A percentile compares a stretch with the other conserved stretches of the same genome.
These are phyloP conservation scores for Acleris literana DNA, from an alignment of 2,888 invertebrate species.

Conservation along the genomic window DNA sequence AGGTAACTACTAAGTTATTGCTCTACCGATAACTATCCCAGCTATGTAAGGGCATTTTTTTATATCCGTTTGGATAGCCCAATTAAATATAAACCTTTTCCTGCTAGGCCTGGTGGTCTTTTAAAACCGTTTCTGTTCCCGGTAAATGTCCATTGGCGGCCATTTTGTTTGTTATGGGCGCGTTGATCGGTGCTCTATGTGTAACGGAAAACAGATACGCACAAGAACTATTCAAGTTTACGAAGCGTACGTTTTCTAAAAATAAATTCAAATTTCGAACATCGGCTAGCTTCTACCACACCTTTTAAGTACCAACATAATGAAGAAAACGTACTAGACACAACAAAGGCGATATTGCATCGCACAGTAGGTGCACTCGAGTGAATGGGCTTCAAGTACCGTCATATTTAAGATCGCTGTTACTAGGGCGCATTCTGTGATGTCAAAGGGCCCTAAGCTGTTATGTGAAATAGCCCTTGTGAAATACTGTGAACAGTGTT, in stretches of 20 bases:
- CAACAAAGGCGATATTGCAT: slow-evolving; percentile 23
- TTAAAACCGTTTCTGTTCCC: slow-evolving; percentile 44
- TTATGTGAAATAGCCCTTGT: slow-evolving; percentile 25
- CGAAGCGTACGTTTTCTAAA: neutral
- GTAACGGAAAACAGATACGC: slow-evolving; percentile 26
- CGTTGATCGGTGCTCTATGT: slow-evolving; percentile 21
- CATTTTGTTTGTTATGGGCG: slow-evolving; percentile 44
- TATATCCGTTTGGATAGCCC: neutral
- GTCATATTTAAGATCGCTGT: slow-evolving; percentile 22
- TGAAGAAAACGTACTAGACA: slow-evolving; percentile 19
- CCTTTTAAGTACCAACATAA: slow-evolving; percentile 19
- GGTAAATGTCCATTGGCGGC: slow-evolving; percentile 59
- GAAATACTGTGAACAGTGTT: slow-evolving; percentile 7
- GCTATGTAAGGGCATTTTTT: neutral
- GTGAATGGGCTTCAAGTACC: slow-evolving; percentile 20
- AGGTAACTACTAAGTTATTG: neutral
- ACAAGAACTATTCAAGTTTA: neutral
- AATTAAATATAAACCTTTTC: slow-evolving; percentile 5
- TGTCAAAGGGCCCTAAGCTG: slow-evolving; percentile 24
- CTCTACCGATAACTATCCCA: neutral
- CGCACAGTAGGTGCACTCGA: slow-evolving; percentile 23
- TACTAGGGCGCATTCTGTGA: slow-evolving; percentile 23
- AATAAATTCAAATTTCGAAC: neutral
- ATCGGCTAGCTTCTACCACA: neutral
- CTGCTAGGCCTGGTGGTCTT: slow-evolving; percentile 44